These are phyloP conservation scores for Oxyura jamaicensis DNA, from an alignment of 2,113 vertebrate genomes.

Conservation along the genomic window DNA sequence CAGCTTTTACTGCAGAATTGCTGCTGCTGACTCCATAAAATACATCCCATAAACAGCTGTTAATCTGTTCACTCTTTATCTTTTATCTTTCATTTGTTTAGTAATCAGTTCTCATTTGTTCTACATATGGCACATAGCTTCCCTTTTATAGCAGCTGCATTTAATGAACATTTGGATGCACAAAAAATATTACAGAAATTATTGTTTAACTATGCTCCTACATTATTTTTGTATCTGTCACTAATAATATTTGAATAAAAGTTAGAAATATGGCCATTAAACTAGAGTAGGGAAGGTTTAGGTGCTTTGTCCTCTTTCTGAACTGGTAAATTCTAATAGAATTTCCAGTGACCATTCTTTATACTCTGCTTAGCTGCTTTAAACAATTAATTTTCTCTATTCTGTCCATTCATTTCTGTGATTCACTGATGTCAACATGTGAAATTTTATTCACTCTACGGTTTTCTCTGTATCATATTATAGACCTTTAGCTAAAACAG, in stretches of 20 bases:
- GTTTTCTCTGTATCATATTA: constrained; percentile 58
- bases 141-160: constrained; percentile 29
- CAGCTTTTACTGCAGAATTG: constrained; percentile 15
- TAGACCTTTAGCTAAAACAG: constrained; percentile 46
- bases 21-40: constrained; percentile 35
- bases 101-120: constrained; percentile 60
- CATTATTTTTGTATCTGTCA: background rate
- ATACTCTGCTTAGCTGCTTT: constrained; percentile 70
- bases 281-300: background rate
- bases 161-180: constrained; percentile 46
- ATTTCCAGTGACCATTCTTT: constrained; percentile 66
- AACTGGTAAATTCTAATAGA: constrained; percentile 54
- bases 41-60: constrained; percentile 25
- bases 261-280: background rate
- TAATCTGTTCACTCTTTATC: constrained; percentile 51
- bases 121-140: constrained; percentile 29
- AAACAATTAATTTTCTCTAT: constrained; percentile 65
- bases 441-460: constrained; percentile 51
- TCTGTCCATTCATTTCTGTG: constrained; percentile 53
- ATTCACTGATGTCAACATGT: constrained; percentile 61
- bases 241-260: background rate
- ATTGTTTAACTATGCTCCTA: constrained; percentile 9
- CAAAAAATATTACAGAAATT: constrained; percentile 27
- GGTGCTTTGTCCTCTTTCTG: constrained; percentile 67
- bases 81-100: constrained; percentile 51